These are phyloP conservation scores for Nemopilema nomurai DNA, from an alignment of 30 jellyfish, hydroid and myxozoan genomes.

Conservation along the genomic window DNA sequence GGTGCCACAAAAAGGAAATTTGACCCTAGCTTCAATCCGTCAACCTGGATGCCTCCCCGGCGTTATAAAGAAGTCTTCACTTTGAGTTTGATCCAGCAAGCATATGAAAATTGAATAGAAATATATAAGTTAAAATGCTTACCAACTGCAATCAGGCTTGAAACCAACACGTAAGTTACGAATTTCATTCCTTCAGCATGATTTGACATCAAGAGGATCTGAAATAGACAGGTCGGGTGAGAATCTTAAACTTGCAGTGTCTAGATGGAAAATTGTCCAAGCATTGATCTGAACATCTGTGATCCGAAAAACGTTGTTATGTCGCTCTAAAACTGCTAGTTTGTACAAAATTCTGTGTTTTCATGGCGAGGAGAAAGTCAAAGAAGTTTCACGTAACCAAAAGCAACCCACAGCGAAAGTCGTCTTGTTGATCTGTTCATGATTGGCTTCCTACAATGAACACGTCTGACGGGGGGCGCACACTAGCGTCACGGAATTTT, in stretches of 20 bases:
- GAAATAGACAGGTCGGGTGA: not conserved
- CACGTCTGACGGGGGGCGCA: slow-evolving; percentile 18
- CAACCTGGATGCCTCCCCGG: too few species aligned
- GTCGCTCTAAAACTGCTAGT: not conserved
- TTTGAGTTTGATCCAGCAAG: too few species aligned
- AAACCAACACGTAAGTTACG: not conserved
- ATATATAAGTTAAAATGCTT: not conserved
- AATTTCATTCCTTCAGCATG: slow-evolving; percentile 41
- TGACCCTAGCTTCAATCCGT: too few species aligned
- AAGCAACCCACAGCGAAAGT: slow-evolving; percentile 45
- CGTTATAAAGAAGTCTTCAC: too few species aligned
- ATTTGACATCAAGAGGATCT: not conserved
- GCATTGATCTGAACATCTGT: not conserved
- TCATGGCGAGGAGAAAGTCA: slow-evolving; percentile 3
- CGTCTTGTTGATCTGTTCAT: slow-evolving; percentile 55
- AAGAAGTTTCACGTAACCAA: not conserved
- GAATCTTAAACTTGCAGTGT: not conserved
- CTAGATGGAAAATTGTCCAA: not conserved
- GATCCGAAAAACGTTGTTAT: not conserved
- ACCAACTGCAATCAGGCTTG: slow-evolving; percentile 19
- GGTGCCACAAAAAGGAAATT: not conserved
- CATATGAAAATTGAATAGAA: too few species aligned
- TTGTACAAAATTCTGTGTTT: slow-evolving; percentile 2
- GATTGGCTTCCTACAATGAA: slow-evolving; percentile 35
- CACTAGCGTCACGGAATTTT: too few species aligned